Percentiles rank a stretch among this genome's conserved stretches.
Conservation (phyloP, 2,888 invertebrate genomes). For the Parnassius smintheus region DNA sequence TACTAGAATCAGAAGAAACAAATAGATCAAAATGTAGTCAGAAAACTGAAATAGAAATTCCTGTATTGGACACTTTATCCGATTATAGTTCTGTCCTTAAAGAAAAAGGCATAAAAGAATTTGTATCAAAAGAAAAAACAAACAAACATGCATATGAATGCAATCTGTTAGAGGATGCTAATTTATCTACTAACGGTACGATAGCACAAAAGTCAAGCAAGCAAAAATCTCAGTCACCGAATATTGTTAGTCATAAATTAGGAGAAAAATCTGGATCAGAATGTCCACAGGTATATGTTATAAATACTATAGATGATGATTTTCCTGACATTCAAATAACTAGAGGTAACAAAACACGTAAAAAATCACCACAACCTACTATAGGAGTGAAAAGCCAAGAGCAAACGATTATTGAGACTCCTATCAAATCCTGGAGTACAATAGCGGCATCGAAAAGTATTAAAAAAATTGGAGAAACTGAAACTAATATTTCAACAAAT, state of each 20-base stretch:
- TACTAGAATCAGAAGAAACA: slow-evolving; percentile 38
- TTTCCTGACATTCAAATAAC: slow-evolving; percentile 75
- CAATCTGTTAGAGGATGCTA: neutral
- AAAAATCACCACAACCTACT: slow-evolving; percentile 57
- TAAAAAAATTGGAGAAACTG: slow-evolving; percentile 43
- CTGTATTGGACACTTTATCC: slow-evolving; percentile 16
- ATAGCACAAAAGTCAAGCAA: slow-evolving; percentile 52
- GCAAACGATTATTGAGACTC: slow-evolving; percentile 48
- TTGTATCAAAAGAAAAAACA: slow-evolving; percentile 4
- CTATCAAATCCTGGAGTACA: slow-evolving; percentile 78
- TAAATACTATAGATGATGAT: slow-evolving; percentile 68
- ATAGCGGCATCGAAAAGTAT: slow-evolving; percentile 66
- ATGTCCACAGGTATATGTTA: slow-evolving; percentile 69
- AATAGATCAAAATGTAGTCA: slow-evolving; percentile 32
- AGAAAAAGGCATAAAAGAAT: slow-evolving; percentile 20
- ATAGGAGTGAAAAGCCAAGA: slow-evolving; percentile 40
- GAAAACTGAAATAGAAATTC: slow-evolving; percentile 1
- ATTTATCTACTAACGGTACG: no score
- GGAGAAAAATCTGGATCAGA: slow-evolving; percentile 50
- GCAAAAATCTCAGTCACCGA: slow-evolving; percentile 59
- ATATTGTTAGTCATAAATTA: slow-evolving; percentile 50
- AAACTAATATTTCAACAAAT: slow-evolving; percentile 14
- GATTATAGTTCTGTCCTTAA: slow-evolving; percentile 13
- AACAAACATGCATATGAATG: slow-evolving; percentile 23
- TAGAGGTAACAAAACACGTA: slow-evolving; percentile 56